A percentile compares a stretch with the other conserved stretches of the same genome.
Evolutionary conservation across 2,113 vertebrate genomes (phyloP).

Genomic region (Tachysurus fulvidraco): DNA sequence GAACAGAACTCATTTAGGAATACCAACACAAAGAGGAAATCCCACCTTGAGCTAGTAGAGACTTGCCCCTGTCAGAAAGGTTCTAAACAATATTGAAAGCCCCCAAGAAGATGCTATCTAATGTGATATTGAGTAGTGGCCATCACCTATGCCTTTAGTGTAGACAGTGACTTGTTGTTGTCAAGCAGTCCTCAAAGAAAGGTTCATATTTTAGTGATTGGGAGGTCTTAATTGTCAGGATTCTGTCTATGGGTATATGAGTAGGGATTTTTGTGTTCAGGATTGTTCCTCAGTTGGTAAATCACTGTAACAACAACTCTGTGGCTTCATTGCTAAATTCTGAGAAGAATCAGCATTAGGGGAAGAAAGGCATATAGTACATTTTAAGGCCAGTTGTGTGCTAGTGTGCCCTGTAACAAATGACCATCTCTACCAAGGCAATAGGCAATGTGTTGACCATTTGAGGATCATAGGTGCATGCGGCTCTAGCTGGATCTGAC

Average conservation of each 20-base stretch:
- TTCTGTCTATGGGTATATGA: not conserved
- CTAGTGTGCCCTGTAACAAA: not conserved
- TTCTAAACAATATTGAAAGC: not conserved
- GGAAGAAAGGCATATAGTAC: not conserved
- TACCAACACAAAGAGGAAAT: not conserved
- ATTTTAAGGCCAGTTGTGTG: not conserved
- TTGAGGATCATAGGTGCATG: not conserved
- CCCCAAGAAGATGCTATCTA: not conserved
- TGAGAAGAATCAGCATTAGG: not conserved
- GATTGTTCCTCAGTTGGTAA: not conserved
- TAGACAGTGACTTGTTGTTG: not conserved
- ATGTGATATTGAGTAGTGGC: not conserved
- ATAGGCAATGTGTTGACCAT: not conserved
- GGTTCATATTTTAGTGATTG: not conserved
- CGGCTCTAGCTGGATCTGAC: not conserved
- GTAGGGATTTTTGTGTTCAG: not conserved
- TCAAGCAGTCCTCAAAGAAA: not conserved
- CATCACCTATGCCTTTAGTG: not conserved
- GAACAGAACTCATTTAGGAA: not conserved
- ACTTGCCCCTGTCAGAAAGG: not conserved
- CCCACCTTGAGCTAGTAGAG: not conserved
- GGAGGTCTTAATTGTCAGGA: not conserved
- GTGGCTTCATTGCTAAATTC: not conserved
- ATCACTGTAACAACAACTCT: not conserved
- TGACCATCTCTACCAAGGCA: not conserved